Conservation (phyloP, 2,113 vertebrate genomes). For the Camelus dromedarius region DNA sequence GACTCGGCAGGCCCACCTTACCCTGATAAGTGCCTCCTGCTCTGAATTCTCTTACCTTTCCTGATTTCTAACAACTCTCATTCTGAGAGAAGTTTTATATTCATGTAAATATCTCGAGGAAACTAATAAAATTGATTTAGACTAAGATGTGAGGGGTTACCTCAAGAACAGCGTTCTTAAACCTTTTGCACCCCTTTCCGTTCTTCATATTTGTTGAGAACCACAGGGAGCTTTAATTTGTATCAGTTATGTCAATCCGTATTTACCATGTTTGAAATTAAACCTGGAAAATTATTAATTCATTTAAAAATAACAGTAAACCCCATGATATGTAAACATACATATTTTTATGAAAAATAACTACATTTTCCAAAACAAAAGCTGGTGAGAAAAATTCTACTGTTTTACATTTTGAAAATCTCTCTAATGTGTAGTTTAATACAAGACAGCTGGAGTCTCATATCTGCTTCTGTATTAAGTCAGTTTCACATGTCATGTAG, state of each 20-base stretch:
- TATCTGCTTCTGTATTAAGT: not conserved
- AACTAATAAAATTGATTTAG: not conserved
- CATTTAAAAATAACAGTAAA: conserved; percentile 35
- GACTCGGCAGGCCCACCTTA: not conserved
- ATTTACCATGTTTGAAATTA: conserved; percentile 36
- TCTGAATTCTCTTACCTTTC: not conserved
- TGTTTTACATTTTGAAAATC: conserved; percentile 9
- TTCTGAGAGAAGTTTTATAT: not conserved
- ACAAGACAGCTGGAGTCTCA: not conserved
- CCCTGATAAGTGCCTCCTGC: not conserved
- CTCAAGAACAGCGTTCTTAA: not conserved
- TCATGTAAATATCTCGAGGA: not conserved
- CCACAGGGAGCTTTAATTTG: not conserved
- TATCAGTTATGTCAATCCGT: not conserved
- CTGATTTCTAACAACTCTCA: not conserved
- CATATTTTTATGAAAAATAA: conserved; percentile 3
- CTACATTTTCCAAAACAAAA: not conserved
- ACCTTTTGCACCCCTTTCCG: not conserved
- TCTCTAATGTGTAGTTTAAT: conserved; percentile 16
- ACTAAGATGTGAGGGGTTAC: not conserved
- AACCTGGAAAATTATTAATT: conserved; percentile 15
- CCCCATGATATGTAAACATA: not conserved
- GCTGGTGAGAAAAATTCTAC: not conserved
- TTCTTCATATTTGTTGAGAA: not conserved
- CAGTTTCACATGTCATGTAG: not conserved